Conservation (phyloP, 2,888 invertebrate species). For the Panopea generosa region DNA sequence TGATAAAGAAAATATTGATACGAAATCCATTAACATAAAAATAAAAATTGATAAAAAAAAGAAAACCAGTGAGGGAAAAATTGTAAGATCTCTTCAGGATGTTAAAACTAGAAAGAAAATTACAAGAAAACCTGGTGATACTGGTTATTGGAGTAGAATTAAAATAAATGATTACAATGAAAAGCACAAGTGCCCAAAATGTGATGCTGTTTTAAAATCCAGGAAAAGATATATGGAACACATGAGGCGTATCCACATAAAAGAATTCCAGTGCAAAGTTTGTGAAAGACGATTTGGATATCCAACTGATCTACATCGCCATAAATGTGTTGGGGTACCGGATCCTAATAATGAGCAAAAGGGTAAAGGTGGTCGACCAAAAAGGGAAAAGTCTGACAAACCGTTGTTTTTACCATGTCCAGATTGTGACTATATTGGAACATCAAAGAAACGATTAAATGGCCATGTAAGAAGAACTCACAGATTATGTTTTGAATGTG, state of each 20-base stretch:
- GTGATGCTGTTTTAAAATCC: slow-evolving; percentile 51
- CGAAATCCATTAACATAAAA: too few species aligned
- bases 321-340: slow-evolving; percentile 40
- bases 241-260: slow-evolving; percentile 49
- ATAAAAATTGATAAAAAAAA: too few species aligned
- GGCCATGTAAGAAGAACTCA: slow-evolving; percentile 72
- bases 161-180: slow-evolving; percentile 41
- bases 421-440: slow-evolving; percentile 68
- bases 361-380: slow-evolving; percentile 28
- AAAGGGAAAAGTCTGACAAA: slow-evolving; percentile 10
- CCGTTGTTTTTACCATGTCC: slow-evolving; percentile 46
- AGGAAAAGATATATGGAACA: slow-evolving; percentile 56
- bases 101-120: slow-evolving; percentile 19
- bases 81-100: slow-evolving; percentile 19
- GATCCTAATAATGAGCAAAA: slow-evolving; percentile 27
- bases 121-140: slow-evolving; percentile 43
- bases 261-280: slow-evolving; percentile 49
- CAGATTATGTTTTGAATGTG: slow-evolving; percentile 66
- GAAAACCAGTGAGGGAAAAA: slow-evolving; percentile 3
- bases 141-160: slow-evolving; percentile 49
- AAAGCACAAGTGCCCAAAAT: slow-evolving; percentile 42
- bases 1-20: too few species aligned
- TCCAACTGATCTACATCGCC: slow-evolving; percentile 57
- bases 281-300: slow-evolving; percentile 57
- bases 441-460: slow-evolving; percentile 59